These are phyloP conservation scores for Chloroceryle aenea DNA, from an alignment of 2,113 vertebrate species.

Conservation along the genomic window DNA sequence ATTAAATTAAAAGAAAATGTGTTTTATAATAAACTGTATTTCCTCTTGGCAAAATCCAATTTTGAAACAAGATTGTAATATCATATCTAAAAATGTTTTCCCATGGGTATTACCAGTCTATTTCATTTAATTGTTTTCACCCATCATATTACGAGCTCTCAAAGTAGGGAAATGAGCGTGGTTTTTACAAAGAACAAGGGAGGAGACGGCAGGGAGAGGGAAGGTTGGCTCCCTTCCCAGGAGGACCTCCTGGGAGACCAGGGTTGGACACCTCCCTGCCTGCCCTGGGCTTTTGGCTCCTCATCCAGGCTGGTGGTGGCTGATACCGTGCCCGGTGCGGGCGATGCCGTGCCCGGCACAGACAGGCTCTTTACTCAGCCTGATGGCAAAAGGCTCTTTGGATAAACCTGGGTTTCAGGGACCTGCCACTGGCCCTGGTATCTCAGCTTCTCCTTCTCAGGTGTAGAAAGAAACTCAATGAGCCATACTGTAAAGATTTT, in stretches of 20 bases:
- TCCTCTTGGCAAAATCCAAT: conserved; percentile 68
- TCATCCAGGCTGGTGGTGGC: fast-evolving
- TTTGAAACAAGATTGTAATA: conserved; percentile 69
- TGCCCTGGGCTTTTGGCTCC: background rate
- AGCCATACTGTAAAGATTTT: background rate
- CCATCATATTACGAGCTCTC: conserved; percentile 10
- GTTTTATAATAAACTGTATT: conserved; percentile 70
- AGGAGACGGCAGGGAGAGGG: background rate
- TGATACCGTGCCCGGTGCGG: fast-evolving
- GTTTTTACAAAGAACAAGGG: background rate
- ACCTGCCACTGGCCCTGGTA: background rate
- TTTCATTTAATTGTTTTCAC: conserved; percentile 69
- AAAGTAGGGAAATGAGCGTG: conserved; percentile 30
- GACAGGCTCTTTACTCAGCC: background rate
- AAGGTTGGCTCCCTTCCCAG: background rate
- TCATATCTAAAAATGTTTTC: conserved; percentile 67
- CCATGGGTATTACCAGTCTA: conserved; percentile 60
- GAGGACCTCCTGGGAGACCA: background rate
- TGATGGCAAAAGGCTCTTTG: fast-evolving
- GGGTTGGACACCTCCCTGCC: background rate
- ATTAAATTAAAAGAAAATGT: conserved; percentile 74
- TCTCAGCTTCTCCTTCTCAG: background rate
- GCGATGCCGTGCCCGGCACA: no score
- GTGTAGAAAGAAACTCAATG: background rate
- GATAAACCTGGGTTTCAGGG: background rate